Percentiles rank a stretch among this genome's conserved stretches.
These are phyloP conservation scores for Myotis vivesi DNA, from an alignment of 2,797 vertebrate species.

Conservation along the genomic window DNA sequence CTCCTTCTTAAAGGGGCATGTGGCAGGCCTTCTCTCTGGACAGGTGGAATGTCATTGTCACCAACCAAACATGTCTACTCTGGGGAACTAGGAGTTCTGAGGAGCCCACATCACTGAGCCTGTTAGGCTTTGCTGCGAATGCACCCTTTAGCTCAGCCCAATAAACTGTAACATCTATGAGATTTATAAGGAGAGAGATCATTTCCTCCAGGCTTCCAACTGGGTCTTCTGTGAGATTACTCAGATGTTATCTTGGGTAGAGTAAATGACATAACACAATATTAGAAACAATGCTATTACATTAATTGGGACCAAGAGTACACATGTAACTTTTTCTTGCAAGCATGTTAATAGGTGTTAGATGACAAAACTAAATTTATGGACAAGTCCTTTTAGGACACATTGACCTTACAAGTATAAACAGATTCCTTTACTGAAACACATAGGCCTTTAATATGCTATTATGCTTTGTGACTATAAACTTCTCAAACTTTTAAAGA, in stretches of 20 bases:
- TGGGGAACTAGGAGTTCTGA: background rate
- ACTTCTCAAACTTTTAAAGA: background rate
- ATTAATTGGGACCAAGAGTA: constrained; percentile 30
- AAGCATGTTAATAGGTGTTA: constrained; percentile 49
- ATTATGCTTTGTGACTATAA: background rate
- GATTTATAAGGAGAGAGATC: background rate
- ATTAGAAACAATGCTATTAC: background rate
- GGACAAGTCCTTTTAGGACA: background rate
- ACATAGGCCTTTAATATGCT: background rate
- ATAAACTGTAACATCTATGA: background rate
- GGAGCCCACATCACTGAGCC: background rate
- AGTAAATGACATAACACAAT: background rate
- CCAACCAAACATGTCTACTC: background rate
- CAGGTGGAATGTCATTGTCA: background rate
- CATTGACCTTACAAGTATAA: constrained; percentile 32
- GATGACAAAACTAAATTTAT: constrained; percentile 6
- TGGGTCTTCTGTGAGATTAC: background rate
- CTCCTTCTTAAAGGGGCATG: background rate
- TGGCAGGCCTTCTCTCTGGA: background rate
- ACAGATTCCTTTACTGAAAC: constrained; percentile 13
- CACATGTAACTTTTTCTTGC: background rate
- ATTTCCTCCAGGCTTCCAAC: background rate
- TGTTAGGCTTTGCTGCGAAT: background rate
- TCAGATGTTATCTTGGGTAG: background rate
- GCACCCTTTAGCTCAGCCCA: background rate